Evolutionary conservation across 2,888 invertebrate species (phyloP).

Genomic region (Cylloceria caligata): DNA sequence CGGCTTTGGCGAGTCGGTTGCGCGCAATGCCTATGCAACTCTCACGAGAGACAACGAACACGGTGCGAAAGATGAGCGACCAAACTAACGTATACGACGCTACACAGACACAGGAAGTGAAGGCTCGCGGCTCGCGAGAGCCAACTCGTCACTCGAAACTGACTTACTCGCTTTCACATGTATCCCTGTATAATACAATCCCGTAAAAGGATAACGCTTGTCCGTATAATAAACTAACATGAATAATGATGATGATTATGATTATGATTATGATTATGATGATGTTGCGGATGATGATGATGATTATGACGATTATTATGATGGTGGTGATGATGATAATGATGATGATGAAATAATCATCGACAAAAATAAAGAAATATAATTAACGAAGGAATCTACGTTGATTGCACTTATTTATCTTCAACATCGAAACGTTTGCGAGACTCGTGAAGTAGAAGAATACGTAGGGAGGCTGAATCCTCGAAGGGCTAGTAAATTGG

Average conservation of each 20-base stretch:
- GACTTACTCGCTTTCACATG: conserved; percentile 52
- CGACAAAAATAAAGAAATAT: too few species aligned
- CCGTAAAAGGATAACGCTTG: conserved; percentile 48
- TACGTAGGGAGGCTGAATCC: too few species aligned
- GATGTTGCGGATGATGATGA: background rate
- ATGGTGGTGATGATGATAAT: background rate
- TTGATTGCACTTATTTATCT: too few species aligned
- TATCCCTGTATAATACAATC: conserved; percentile 7
- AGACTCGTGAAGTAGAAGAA: too few species aligned
- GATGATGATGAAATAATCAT: background rate
- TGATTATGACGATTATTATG: background rate
- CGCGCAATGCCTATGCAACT: conserved; percentile 16
- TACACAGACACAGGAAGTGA: conserved; percentile 34
- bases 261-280: background rate
- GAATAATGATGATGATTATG: background rate
- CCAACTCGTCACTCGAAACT: conserved; percentile 28
- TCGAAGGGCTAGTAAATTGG: conserved; percentile 14
- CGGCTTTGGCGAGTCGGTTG: conserved; percentile 46
- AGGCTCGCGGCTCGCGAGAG: conserved; percentile 50
- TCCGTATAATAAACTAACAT: conserved; percentile 26
- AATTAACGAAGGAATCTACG: too few species aligned
- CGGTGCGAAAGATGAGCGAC: conserved; percentile 16
- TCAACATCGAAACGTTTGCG: too few species aligned
- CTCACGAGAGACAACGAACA: background rate
- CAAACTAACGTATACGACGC: conserved; percentile 15